Conservation (phyloP, 37 sponge, comb jelly and placozoan species). For the Lycopodina hypogea region DNA sequence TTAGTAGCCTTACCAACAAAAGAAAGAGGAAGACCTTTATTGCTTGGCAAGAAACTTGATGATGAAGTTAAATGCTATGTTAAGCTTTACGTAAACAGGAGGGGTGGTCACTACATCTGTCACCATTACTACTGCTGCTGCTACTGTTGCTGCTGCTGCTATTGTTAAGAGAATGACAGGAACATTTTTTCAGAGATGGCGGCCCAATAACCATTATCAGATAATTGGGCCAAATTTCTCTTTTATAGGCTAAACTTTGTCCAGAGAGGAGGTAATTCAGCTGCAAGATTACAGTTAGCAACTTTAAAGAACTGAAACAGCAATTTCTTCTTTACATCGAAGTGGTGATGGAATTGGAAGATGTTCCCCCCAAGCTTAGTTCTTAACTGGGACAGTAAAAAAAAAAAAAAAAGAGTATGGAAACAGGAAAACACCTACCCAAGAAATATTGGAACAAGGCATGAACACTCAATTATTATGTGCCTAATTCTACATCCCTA, state of each 20-base stretch:
- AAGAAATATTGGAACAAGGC: no score
- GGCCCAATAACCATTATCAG: constrained; percentile 25
- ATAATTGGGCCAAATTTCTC: constrained; percentile 51
- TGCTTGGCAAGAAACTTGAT: no score
- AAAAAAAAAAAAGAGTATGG: no score
- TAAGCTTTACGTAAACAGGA: constrained; percentile 42
- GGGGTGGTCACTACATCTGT: constrained; percentile 51
- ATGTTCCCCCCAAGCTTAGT: constrained; percentile 39
- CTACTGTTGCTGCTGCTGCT: constrained; percentile 45
- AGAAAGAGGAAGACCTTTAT: no score
- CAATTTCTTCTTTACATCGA: constrained; percentile 38
- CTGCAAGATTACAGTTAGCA: constrained; percentile 33
- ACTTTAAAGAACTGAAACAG: constrained; percentile 35
- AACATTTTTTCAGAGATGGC: constrained; percentile 42
- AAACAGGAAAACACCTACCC: no score
- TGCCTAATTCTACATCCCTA: no score
- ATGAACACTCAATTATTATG: no score
- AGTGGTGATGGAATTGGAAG: constrained; percentile 46
- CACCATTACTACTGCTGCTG: no score
- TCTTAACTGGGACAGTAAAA: constrained; percentile 49
- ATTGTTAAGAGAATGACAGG: constrained; percentile 23
- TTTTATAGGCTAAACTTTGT: constrained; percentile 46
- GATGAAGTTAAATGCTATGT: constrained; percentile 9
- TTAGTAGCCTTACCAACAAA: not conserved
- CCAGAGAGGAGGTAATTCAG: constrained; percentile 53